These are phyloP conservation scores for Lophius piscatorius DNA, from an alignment of 2,113 vertebrate species.

Conservation along the genomic window DNA sequence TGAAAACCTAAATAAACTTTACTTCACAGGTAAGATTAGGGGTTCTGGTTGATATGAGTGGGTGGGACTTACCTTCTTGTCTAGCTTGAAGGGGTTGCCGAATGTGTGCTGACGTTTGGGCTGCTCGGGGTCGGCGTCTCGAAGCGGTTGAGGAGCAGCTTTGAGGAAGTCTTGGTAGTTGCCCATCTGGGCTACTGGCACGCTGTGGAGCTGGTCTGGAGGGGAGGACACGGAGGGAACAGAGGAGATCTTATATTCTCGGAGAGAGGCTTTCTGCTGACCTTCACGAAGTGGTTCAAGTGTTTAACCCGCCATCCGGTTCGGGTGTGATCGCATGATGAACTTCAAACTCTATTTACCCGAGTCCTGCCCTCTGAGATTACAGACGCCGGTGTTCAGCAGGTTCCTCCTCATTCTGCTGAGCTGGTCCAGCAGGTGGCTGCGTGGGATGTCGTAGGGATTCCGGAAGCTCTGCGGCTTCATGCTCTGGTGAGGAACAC, in stretches of 20 bases:
- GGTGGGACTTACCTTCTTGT: conserved; percentile 88
- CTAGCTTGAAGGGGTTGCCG: conserved; percentile 97
- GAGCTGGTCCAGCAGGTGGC: conserved; percentile 95
- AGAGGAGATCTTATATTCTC: no score
- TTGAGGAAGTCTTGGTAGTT: conserved; percentile 98
- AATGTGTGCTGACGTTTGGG: conserved; percentile 96
- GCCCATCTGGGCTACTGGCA: conserved; percentile 97
- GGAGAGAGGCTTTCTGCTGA: no score
- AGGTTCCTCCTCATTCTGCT: conserved; percentile 97
- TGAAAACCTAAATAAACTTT: no score
- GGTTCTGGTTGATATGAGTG: neutral
- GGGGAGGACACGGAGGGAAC: neutral
- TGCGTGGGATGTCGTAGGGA: conserved; percentile 95
- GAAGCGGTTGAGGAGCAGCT: conserved; percentile 89
- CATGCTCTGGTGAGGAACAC: conserved; percentile 80
- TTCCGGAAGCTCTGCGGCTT: conserved; percentile 96
- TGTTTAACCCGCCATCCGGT: no score
- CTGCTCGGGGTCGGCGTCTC: conserved; percentile 96
- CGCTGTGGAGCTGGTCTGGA: conserved; percentile 93
- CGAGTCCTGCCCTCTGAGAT: conserved; percentile 91
- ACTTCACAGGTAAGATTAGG: no score
- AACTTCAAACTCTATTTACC: conserved; percentile 67
- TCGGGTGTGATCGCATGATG: no score
- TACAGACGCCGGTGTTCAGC: conserved; percentile 85
- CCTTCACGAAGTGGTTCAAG: no score